Evolutionary conservation across 2,888 invertebrate species (phyloP).

Genomic region (Eumacrocentrus americanus): DNA sequence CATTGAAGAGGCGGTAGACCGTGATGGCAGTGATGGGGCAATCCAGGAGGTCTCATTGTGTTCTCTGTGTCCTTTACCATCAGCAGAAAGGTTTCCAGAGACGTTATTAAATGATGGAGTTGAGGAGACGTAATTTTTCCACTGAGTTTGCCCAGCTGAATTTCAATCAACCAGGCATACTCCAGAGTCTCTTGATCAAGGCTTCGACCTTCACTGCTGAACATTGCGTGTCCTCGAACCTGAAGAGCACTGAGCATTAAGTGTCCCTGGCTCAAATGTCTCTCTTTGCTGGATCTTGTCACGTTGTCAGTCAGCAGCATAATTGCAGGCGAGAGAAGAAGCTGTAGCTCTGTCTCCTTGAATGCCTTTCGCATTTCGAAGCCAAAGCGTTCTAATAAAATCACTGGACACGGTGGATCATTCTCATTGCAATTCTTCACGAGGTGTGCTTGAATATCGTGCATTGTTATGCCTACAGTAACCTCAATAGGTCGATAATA

Average conservation of each 20-base stretch:
- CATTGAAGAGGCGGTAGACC: slow-evolving; percentile 75
- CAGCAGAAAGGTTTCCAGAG: slow-evolving; percentile 86
- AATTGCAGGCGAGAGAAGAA: slow-evolving; percentile 87
- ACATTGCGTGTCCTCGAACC: slow-evolving; percentile 94
- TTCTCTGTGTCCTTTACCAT: slow-evolving; percentile 90
- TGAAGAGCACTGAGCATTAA: slow-evolving; percentile 84
- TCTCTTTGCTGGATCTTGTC: slow-evolving; percentile 72
- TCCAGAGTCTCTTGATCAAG: slow-evolving; percentile 95
- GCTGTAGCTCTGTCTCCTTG: slow-evolving; percentile 88
- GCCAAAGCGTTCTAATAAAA: slow-evolving; percentile 87
- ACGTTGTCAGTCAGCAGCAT: slow-evolving; percentile 78
- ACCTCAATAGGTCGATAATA: slow-evolving; percentile 90
- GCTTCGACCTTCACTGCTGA: slow-evolving; percentile 88
- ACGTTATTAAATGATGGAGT: slow-evolving; percentile 84
- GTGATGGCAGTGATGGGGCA: slow-evolving; percentile 80
- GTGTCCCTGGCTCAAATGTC: slow-evolving; percentile 82
- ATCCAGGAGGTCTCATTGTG: slow-evolving; percentile 81
- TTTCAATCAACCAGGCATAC: slow-evolving; percentile 96
- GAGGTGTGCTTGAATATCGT: slow-evolving; percentile 94
- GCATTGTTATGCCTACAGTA: slow-evolving; percentile 89
- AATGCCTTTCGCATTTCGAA: slow-evolving; percentile 98
- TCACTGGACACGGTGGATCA: slow-evolving; percentile 90
- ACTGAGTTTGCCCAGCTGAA: slow-evolving; percentile 90
- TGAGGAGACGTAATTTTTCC: slow-evolving; percentile 90
- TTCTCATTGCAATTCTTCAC: slow-evolving; percentile 89